These are phyloP conservation scores for Telmatherina bonti DNA, from an alignment of 2,797 vertebrate species.

Conservation along the genomic window DNA sequence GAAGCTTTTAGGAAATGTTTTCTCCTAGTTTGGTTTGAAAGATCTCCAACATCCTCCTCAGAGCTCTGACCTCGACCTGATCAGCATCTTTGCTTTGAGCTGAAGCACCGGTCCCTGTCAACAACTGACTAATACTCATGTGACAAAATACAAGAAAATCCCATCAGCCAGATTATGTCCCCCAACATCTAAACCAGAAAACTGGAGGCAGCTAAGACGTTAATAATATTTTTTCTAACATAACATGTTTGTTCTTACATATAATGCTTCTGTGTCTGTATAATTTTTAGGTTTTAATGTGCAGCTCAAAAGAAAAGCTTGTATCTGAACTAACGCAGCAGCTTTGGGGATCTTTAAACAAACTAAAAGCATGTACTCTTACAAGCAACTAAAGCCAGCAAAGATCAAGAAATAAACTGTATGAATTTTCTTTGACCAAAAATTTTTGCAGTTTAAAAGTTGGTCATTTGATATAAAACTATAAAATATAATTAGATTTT, in stretches of 20 bases:
- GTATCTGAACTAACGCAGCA: background rate
- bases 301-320: background rate
- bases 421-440: background rate
- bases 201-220: background rate
- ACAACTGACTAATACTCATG: background rate
- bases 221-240: background rate
- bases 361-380: slow-evolving; percentile 9
- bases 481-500: too few species aligned
- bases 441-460: background rate
- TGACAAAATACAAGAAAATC: slow-evolving; percentile 9
- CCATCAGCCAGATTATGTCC: background rate
- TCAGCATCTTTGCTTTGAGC: background rate
- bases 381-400: background rate
- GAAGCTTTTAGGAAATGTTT: background rate
- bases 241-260: background rate
- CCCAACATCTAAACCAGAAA: background rate
- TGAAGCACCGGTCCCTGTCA: background rate
- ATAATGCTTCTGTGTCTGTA: background rate
- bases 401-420: background rate
- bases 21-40: background rate
- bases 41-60: background rate
- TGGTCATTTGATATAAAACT: too few species aligned
- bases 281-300: background rate
- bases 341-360: background rate
- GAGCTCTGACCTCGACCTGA: background rate